Base-by-base conservation (phyloP, 2,113 vertebrate species). In the Neolamprologus sp. region DNA sequence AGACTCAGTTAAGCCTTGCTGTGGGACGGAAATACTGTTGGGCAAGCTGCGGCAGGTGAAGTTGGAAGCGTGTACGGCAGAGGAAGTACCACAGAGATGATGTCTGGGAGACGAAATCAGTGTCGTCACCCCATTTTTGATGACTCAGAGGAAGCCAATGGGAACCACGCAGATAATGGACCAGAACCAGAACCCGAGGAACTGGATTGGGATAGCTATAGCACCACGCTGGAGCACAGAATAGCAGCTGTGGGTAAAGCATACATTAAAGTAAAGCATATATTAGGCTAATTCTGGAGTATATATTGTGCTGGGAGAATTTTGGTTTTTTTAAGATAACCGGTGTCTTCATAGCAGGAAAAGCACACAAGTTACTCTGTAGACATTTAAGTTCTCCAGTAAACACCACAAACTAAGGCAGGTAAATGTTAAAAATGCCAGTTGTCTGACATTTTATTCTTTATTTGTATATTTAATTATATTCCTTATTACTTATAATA, bases 131-230 rank as follows among this genome's bases (percentile, higher is more conserved):
- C 92, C 63, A 87, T 93, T 55, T 91, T 89, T 12, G 93, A 94
- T 42, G 94, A 91, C 33, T 91, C 85, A 4, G 92, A 95, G 73
- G 92, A 94, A 47, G 26, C 88, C 80, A 93, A 83, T 78, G 90
- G 94, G 55, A 84, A 80, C 35, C 93, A 90, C 33, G 42, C 81
- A 58, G 94, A 96, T 37, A 87, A 90, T 16, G 96, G 91, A 84
- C 87, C 94, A 19, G 96, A 96, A 88, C 89, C 93, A 5, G 96
- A 97, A 58, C 85, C 94, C 8, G 97, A 97, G 60, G 97, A 97
- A 30, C 91, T 97, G 87, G 97, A 96, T 65, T 97, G 97, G 97
- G 97, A 97, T 87, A 80, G 92, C 83, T 97, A 94, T 87, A 96
- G 95, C 81, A 94, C 95, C 83, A 93, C 95, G 8, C 89, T 96